Evolutionary conservation across 64 coral and sea anemone species (phyloP).

Genomic region (Acropora tenuis): DNA sequence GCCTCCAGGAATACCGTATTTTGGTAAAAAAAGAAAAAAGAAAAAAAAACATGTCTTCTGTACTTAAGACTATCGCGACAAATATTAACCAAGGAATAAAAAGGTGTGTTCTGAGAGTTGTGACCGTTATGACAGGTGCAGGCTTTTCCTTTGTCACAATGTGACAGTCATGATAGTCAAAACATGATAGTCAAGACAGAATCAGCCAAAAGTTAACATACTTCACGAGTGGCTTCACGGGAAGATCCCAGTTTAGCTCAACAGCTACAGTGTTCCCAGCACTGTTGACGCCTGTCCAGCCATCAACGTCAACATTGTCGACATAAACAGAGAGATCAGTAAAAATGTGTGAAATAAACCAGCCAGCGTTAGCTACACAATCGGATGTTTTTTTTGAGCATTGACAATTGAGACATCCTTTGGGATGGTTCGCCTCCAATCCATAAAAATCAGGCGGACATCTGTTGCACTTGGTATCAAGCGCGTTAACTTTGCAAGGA

Average conservation of each 20-base stretch:
- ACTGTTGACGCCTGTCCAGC: constrained; percentile 48
- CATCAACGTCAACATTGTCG: constrained; percentile 38
- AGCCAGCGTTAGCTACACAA: constrained; percentile 58
- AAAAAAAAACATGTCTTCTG: too few relatives aligned
- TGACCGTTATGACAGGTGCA: too few relatives aligned
- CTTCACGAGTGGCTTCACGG: background rate
- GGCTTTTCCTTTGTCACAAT: too few relatives aligned
- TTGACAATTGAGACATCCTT: constrained; percentile 89
- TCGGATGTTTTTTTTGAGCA: constrained; percentile 85
- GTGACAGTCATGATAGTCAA: too few relatives aligned
- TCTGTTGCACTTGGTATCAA: constrained; percentile 57
- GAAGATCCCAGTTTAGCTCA: background rate
- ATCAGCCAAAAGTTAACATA: background rate
- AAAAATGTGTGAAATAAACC: constrained; percentile 29
- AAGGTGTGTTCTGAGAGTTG: too few relatives aligned
- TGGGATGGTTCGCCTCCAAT: constrained; percentile 62
- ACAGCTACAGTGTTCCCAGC: background rate
- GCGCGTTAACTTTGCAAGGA: constrained; percentile 61
- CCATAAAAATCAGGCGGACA: constrained; percentile 87
- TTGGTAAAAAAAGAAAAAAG: too few relatives aligned
- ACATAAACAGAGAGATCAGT: constrained; percentile 18
- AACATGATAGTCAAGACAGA: background rate
- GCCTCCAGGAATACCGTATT: too few relatives aligned
- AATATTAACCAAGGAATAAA: too few relatives aligned
- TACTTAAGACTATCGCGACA: too few relatives aligned